Conservation (phyloP, 2,797 vertebrate genomes). For the Delichon dasypus region DNA sequence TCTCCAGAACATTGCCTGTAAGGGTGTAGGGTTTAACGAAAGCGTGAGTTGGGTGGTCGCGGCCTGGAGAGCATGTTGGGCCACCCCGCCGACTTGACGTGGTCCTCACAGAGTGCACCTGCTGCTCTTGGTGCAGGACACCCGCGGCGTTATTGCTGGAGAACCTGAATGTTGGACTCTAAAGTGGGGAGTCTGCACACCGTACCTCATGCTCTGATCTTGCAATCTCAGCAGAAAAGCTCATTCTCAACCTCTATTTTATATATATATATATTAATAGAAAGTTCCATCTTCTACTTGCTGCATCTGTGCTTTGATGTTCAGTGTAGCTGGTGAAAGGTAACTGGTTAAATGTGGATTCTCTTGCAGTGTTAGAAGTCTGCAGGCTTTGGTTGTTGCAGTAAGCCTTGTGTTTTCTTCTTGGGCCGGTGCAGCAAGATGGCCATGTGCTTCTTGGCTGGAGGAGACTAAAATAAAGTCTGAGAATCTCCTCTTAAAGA, state of each 20-base stretch:
- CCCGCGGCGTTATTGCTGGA: not conserved
- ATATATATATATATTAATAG: no score
- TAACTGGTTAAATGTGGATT: not conserved
- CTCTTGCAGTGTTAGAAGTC: not conserved
- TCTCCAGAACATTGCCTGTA: accelerated
- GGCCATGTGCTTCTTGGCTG: not conserved
- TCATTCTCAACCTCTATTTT: accelerated
- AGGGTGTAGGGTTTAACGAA: not conserved
- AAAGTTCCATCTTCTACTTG: not conserved
- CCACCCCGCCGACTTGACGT: accelerated
- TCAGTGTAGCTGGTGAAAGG: not conserved
- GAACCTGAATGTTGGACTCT: accelerated
- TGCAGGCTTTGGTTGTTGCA: accelerated
- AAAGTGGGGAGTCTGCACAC: no score
- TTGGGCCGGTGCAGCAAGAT: accelerated
- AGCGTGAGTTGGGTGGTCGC: accelerated
- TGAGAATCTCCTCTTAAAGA: not conserved
- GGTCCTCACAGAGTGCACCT: accelerated
- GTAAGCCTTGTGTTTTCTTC: not conserved
- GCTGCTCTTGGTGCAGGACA: accelerated
- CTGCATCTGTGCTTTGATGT: accelerated
- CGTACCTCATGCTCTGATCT: accelerated
- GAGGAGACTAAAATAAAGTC: not conserved
- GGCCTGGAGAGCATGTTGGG: not conserved
- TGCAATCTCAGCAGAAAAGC: not conserved